Percentiles rank a stretch among this genome's conserved stretches.
phyloP scores from a whole-genome alignment of 1,140 invertebrate genomes.

The Cotesia vestalis region DNA sequence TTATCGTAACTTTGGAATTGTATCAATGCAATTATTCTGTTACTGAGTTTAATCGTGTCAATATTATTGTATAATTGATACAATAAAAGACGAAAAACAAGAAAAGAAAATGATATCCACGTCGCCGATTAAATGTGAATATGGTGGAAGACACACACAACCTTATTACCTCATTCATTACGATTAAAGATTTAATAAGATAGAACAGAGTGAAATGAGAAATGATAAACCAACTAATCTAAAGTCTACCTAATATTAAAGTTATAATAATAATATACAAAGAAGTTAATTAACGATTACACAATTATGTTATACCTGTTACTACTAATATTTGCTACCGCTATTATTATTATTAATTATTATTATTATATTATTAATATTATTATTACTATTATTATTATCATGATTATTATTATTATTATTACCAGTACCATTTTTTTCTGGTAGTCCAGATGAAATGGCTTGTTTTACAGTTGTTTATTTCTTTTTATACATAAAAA shows the following conservation, averaged over 20 bases:
- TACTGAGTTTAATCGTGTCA: background rate
- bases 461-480: constrained; percentile 44
- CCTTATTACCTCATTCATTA: constrained; percentile 66
- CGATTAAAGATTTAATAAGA: constrained; percentile 62
- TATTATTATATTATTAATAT: too few species aligned
- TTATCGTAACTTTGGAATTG: constrained; percentile 8
- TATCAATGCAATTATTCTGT: background rate
- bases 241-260: constrained; percentile 63
- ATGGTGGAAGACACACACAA: constrained; percentile 55
- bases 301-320: constrained; percentile 59
- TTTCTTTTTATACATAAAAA: constrained; percentile 19
- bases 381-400: constrained; percentile 17
- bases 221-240: constrained; percentile 53
- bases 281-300: constrained; percentile 60
- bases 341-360: constrained; percentile 39
- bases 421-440: constrained; percentile 41
- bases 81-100: constrained; percentile 1
- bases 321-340: constrained; percentile 39
- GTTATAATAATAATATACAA: constrained; percentile 59
- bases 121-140: constrained; percentile 44
- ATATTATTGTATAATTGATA: constrained; percentile 22
- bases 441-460: constrained; percentile 31
- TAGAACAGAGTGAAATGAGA: constrained; percentile 52
- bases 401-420: constrained; percentile 50
- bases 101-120: constrained; percentile 38